Evolutionary conservation across 2,888 invertebrate genomes (phyloP), one percentile per base, ranked within the genome.

Genomic region (Tetranychus piercei): DNA sequence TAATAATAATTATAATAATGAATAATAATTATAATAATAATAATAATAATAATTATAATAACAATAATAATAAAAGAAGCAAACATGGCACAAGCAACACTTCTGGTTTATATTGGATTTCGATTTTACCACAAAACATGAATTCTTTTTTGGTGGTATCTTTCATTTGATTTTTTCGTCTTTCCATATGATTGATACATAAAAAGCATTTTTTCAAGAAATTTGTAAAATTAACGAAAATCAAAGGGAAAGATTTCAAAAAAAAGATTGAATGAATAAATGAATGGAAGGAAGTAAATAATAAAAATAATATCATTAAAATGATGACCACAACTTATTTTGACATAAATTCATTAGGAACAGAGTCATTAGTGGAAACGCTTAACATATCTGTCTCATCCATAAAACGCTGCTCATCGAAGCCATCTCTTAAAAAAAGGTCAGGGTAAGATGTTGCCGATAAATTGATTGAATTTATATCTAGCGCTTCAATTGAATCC

Each of bases 361-460:
- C 67, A 6, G 66, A 66, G 22, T 67, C 69, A 4, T 20, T 44
- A 1, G 74, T 74, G 18, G 74, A 45, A 34, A 74, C 74, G 18
- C 66, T 66, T n/a, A 74, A 8, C 11, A 74, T 45, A 20, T 74
- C 74, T 4, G 43, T 69, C 18, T 74, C 74, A 9, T 22, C 69
- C 74, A 74, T 74, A 7, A 22, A 66, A 44, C 70, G 43, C 34
- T 74, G 74, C 43, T 74, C 74, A 43, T 74, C 74, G 20, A 74
- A 6, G 3, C 74, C 74, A 44, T 74, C 74, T 18, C 69, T 22
- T 44, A 74, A 20, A 44, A 65, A 66, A 34, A 74, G n/a, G 43
- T 66, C 67, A 9, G 74, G 67, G 45, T 69, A 74, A 44, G 74
- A 74, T n/a, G 44, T 67, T 6, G 74, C 67, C 9, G 74, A 69